Base-by-base conservation (phyloP, 1,140 invertebrate genomes). In the Microplitis mediator region DNA sequence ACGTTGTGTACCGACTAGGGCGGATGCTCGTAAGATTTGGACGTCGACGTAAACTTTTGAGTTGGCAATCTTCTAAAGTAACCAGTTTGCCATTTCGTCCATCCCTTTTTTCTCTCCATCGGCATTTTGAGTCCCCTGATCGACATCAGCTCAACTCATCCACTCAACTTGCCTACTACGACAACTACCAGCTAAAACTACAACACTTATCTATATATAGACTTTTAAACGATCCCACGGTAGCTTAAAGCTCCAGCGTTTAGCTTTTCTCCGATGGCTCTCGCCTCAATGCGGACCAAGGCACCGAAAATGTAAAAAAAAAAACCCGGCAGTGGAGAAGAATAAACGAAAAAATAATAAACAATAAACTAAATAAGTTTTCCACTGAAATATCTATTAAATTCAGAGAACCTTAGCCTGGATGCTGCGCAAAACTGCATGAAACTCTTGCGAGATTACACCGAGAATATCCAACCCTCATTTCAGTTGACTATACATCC, bases 21-120 rank as follows among this genome's bases (percentile, higher is more conserved):
- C 2, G 56, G 23, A 23, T 23, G 23, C 23, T 31, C 3, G n/a
- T 16, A 23, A 61, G 58, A 61, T 61, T 61, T 35, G 62, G 51
- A 13, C 16, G 65, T 34, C 23, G 50, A 16, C 34, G 50, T 54
- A 54, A 67, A 67, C 65, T 67, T 65, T 67, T 50, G 45, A 54
- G 50, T 34, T 67, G 65, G 65, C 65, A 67, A 67, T 67, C 52
- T 67, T 39, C 65, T 67, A 67, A 67, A 67, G 65, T 67, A 67
- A 67, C 65, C 65, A 67, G 65, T 67, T 32, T 34, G 51, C 65
- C 65, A 67, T 67, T 67, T 67, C 50, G 31, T 67, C 34, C 31
- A 50, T 50, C 9, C 54, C 23, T 31, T 60, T 60, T 60, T 23
- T 32, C 31, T 14, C 35, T 14, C 4, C 50, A 50, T 32, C 23